Conservation (phyloP, 2,113 vertebrate species). For the Ardeotis arabs region DNA sequence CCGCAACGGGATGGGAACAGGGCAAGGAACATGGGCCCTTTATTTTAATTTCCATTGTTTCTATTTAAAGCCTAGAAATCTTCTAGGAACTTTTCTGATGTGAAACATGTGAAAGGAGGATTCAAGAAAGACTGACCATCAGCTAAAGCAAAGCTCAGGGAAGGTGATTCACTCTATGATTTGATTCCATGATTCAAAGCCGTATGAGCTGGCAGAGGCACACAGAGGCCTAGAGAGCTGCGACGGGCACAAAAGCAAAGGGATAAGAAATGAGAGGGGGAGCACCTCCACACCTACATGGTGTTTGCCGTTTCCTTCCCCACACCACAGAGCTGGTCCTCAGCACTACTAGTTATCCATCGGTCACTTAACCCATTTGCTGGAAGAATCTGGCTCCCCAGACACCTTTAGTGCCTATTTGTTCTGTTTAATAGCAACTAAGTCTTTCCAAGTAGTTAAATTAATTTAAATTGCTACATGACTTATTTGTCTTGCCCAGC, state of each 20-base stretch:
- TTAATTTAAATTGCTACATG: background rate
- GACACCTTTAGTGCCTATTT: background rate
- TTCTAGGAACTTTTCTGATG: background rate
- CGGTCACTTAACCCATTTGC: background rate
- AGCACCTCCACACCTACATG: background rate
- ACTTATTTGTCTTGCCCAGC: background rate
- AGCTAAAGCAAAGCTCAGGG: background rate
- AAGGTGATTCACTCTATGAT: background rate
- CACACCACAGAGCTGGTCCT: background rate
- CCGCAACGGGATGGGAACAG: background rate
- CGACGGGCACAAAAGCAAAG: background rate
- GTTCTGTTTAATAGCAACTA: background rate
- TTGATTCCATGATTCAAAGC: background rate
- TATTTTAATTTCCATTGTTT: background rate
- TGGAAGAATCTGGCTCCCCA: background rate
- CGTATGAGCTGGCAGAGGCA: fast-evolving
- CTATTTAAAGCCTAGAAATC: background rate
- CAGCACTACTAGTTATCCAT: background rate
- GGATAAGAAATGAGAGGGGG: background rate
- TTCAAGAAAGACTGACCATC: background rate
- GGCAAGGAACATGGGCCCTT: fast-evolving
- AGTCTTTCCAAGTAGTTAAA: background rate
- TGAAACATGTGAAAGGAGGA: background rate
- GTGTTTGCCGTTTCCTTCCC: background rate
- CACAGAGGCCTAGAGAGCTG: background rate